These are phyloP conservation scores for Caloenas nicobarica DNA, from an alignment of 2,113 vertebrate genomes.

Conservation along the genomic window DNA sequence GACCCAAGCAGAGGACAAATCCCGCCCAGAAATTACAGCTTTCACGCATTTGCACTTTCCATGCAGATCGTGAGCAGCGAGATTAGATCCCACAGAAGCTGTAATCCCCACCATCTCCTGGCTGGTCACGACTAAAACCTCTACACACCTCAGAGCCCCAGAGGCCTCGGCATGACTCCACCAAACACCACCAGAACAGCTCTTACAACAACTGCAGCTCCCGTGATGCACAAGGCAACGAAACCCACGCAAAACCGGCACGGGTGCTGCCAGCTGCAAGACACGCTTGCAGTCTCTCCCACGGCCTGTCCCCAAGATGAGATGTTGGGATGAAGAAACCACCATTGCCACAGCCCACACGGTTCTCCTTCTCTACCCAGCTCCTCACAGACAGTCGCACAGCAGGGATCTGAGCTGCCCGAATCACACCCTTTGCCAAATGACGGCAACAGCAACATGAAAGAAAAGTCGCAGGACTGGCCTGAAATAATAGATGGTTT, in stretches of 20 bases:
- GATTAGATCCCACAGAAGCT: background rate
- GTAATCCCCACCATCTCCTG: background rate
- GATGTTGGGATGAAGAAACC: background rate
- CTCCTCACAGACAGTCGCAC: accelerated
- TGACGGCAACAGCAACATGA: accelerated
- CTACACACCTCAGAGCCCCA: background rate
- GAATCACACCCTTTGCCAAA: background rate
- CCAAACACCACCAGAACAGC: background rate
- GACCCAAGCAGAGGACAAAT: background rate
- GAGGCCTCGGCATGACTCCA: background rate
- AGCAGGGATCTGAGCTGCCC: background rate
- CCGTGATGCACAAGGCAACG: accelerated
- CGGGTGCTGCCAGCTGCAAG: background rate
- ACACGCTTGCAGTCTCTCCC: accelerated
- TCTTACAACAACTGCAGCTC: background rate
- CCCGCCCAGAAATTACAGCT: background rate
- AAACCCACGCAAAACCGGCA: accelerated
- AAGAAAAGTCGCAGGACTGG: background rate
- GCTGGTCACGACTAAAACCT: background rate
- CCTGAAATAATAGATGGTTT: background rate
- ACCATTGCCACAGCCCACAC: background rate
- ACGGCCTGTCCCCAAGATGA: background rate
- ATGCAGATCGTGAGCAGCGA: accelerated
- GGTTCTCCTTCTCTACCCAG: accelerated
- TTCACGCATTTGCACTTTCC: background rate